Evolutionary conservation across 2,797 vertebrate genomes (phyloP).

Genomic region (Vireo griseus): DNA sequence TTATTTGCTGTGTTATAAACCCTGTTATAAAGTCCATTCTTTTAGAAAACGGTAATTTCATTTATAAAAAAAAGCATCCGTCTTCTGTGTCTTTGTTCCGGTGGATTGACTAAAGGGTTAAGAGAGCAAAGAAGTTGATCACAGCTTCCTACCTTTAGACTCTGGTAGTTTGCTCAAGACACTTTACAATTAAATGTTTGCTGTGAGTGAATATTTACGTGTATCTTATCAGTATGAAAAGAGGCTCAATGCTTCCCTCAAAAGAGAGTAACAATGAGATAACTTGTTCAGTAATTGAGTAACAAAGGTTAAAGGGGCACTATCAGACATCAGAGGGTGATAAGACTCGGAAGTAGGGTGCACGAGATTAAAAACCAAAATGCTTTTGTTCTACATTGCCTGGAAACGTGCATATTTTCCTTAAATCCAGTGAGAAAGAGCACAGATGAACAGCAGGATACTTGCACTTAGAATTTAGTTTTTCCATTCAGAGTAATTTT

Average conservation of each 20-base stretch:
- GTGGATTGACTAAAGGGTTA: conserved; percentile 51
- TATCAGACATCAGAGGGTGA: conserved; percentile 52
- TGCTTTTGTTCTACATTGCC: conserved; percentile 4
- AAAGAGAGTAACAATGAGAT: conserved; percentile 58
- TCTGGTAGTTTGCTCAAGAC: conserved; percentile 52
- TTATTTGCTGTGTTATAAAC: conserved; percentile 24
- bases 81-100: background rate
- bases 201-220: conserved; percentile 65
- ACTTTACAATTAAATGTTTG: conserved; percentile 62
- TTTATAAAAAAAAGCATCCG: background rate
- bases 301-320: conserved; percentile 60
- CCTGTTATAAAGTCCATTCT: background rate
- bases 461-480: background rate
- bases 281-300: conserved; percentile 57
- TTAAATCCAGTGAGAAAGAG: background rate
- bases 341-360: conserved; percentile 55
- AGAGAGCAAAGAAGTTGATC: background rate
- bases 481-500: background rate
- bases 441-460: background rate
- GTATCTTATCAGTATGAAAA: conserved; percentile 77
- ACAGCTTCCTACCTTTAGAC: conserved; percentile 45
- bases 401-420: conserved; percentile 17
- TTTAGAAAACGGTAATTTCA: background rate
- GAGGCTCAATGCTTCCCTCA: conserved; percentile 68
- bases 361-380: conserved; percentile 18